phyloP scores from a whole-genome alignment of 2,888 invertebrate species.

The Sminthurides aquaticus region DNA sequence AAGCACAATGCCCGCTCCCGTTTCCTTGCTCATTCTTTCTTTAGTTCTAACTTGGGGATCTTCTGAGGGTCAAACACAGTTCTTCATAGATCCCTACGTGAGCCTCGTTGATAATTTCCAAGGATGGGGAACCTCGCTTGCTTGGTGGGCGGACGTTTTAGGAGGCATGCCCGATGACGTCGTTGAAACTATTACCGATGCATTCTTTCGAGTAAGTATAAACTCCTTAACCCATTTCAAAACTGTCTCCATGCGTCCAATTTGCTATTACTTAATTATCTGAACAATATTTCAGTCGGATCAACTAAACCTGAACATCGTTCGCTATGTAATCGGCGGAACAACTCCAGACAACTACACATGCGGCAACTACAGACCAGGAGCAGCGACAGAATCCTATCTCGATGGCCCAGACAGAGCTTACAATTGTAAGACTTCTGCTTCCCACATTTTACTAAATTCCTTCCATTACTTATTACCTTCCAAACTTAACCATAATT shows the following conservation, averaged over 20 bases:
- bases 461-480: too few relatives aligned
- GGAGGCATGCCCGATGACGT: conserved; percentile 37
- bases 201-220: conserved; percentile 33
- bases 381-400: conserved; percentile 33
- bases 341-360: conserved; percentile 31
- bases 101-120: conserved; percentile 32
- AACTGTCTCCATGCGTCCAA: too few relatives aligned
- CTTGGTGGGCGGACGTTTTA: conserved; percentile 41
- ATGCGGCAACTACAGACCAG: conserved; percentile 34
- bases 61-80: too few relatives aligned
- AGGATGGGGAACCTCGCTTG: conserved; percentile 40
- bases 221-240: neutral
- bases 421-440: conserved; percentile 30
- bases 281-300: conserved; percentile 31
- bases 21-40: too few relatives aligned
- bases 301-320: conserved; percentile 38
- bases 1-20: too few relatives aligned
- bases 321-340: conserved; percentile 40
- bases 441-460: neutral
- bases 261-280: too few relatives aligned
- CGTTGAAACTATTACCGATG: conserved; percentile 26
- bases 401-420: conserved; percentile 29
- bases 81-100: too few relatives aligned
- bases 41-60: too few relatives aligned
- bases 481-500: too few relatives aligned